phyloP scores from a whole-genome alignment of 2,113 vertebrate genomes.

The Tinamus guttatus region DNA sequence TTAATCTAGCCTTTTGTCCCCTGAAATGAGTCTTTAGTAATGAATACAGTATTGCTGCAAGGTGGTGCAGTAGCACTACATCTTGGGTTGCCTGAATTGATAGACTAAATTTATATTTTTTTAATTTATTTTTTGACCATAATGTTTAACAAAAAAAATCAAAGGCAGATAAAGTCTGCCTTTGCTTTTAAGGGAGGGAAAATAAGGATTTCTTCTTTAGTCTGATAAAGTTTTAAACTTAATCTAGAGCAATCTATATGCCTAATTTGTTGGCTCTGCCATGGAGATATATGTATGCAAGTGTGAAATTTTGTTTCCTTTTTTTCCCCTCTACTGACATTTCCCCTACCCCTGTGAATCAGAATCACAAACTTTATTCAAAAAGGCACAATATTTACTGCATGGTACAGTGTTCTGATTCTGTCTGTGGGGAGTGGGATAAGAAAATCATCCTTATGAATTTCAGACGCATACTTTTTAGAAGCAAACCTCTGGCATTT shows the following conservation, averaged over 20 bases:
- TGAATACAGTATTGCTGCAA: conserved; percentile 74
- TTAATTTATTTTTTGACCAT: conserved; percentile 78
- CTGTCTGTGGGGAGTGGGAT: conserved; percentile 56
- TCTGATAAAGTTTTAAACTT: conserved; percentile 65
- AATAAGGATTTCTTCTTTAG: conserved; percentile 57
- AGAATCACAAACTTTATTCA: conserved; percentile 66
- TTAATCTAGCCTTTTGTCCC: conserved; percentile 38
- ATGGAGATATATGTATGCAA: conserved; percentile 53
- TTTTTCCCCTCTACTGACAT: conserved; percentile 25
- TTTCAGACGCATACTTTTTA: conserved; percentile 60
- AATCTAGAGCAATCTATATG: conserved; percentile 56
- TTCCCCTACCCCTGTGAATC: neutral
- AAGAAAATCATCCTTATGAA: conserved; percentile 59
- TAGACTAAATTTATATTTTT: conserved; percentile 77
- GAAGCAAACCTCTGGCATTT: conserved; percentile 62
- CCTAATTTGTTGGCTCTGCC: conserved; percentile 54
- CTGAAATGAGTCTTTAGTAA: conserved; percentile 59
- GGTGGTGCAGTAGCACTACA: conserved; percentile 71
- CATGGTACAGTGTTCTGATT: conserved; percentile 70
- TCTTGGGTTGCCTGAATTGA: conserved; percentile 76
- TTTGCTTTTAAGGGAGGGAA: conserved; percentile 60
- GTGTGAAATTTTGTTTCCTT: conserved; percentile 38
- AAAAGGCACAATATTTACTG: conserved; percentile 75
- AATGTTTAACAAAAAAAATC: conserved; percentile 66
- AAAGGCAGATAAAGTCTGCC: conserved; percentile 51